A percentile compares a stretch with the other conserved stretches of the same genome.
Conservation (phyloP, 2,113 vertebrate species). For the Callionymus lyra region DNA sequence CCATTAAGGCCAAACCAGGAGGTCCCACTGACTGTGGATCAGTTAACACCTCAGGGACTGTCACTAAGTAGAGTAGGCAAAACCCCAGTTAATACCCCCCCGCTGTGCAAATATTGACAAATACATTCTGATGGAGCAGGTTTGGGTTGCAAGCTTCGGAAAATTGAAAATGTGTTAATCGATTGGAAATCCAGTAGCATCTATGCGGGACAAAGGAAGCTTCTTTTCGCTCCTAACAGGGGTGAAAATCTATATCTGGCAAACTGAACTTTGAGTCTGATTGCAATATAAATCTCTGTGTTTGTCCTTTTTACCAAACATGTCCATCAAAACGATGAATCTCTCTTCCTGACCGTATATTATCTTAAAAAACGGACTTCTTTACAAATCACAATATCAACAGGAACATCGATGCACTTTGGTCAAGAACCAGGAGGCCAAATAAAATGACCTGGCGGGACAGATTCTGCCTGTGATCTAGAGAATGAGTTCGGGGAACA, state of each 20-base stretch:
- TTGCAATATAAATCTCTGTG: too few species aligned
- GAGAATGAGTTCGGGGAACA: constrained; percentile 13
- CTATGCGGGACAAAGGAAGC: too few species aligned
- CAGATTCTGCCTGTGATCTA: constrained; percentile 29
- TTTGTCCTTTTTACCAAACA: too few species aligned
- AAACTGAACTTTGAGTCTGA: too few species aligned
- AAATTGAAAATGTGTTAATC: constrained; percentile 31
- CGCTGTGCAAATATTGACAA: constrained; percentile 31
- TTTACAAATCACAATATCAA: too few species aligned
- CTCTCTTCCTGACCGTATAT: too few species aligned
- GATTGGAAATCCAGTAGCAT: not conserved
- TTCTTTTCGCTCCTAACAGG: too few species aligned
- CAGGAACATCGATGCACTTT: constrained; percentile 18
- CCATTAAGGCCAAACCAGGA: constrained; percentile 8
- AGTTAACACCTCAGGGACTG: constrained; percentile 28
- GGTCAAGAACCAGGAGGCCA: constrained; percentile 1
- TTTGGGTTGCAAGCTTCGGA: constrained; percentile 9
- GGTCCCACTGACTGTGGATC: constrained; percentile 25
- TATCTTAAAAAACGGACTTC: too few species aligned
- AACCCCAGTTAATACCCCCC: constrained; percentile 22
- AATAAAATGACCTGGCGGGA: constrained; percentile 24
- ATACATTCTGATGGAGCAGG: constrained; percentile 10
- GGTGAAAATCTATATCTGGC: too few species aligned
- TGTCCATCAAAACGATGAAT: too few species aligned
- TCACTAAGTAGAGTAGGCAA: constrained; percentile 13